Evolutionary conservation across 1,140 invertebrate species (phyloP), one percentile per base, ranked within the genome.

Genomic region (Galleria mellonella): DNA sequence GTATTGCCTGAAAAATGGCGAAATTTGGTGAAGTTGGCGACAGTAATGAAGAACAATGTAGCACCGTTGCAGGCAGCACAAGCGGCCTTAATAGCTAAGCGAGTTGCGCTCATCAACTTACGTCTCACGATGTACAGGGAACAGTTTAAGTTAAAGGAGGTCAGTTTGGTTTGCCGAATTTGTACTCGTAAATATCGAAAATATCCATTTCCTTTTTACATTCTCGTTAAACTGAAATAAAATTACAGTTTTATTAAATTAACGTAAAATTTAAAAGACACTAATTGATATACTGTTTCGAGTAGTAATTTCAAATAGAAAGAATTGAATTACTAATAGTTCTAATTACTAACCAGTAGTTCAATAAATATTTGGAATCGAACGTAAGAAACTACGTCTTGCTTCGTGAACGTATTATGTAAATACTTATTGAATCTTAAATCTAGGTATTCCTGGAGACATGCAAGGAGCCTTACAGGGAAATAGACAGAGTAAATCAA

Each of bases 1-100:
- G 91, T 95, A 63, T 77, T 98, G 17, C 97, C 97, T 0, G 95
- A 97, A 56, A 90, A 90, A 56, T 99, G 97, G 97, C 89, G 83
- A 23, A 93, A 92, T 48, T 90, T 95, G n/a, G 96, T 98, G 75
- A 96, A 97, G 78, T 64, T 88, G 48, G 91, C 94, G 4, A 90
- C 94, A 4, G 91, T 92, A 39, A 91, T 94, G n/a, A 97, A 96
- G 72, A 94, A 97, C 74, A 88, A 92, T 15, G 94, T 97, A 28
- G 92, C 91, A 8, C 95, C 96, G 15, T 89, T 96, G 50, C 89
- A 91, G 64, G 87, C 89, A 4, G 87, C 89, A 30, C 90, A 91
- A 55, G 88, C 90, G 0, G 88, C 89, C 33, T 82, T 90, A 5
- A 90, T 91, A 28, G 87, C 89, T 40, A 90, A 90, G 47, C 83